These are phyloP conservation scores for Triplophysa siluroides DNA, from an alignment of 2,113 vertebrate species.

Conservation along the genomic window DNA sequence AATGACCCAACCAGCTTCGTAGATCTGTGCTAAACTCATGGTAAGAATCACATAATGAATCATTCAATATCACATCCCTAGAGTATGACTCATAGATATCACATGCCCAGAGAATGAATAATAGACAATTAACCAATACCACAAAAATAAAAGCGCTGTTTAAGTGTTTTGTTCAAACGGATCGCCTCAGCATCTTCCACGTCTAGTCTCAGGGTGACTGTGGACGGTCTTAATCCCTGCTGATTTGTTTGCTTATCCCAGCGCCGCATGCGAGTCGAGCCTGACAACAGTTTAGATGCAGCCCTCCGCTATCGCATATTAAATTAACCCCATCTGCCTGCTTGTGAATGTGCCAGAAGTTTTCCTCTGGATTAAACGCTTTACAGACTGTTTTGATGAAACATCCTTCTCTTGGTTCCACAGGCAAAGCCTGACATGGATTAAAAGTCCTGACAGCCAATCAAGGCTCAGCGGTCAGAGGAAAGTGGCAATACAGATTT, in stretches of 20 bases:
- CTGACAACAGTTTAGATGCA: constrained; percentile 11
- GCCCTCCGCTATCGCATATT: constrained; percentile 4
- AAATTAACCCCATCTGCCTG: constrained; percentile 10
- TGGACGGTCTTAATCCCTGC: constrained; percentile 27
- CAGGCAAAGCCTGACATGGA: constrained; percentile 46
- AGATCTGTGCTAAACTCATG: not conserved
- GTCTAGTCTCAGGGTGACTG: constrained; percentile 14
- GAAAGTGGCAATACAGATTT: not conserved
- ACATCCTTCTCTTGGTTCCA: not conserved
- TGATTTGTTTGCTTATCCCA: constrained; percentile 36
- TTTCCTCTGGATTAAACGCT: constrained; percentile 30
- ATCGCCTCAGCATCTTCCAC: not conserved
- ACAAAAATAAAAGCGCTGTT: not conserved
- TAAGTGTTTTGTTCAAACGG: not conserved
- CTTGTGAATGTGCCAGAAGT: not conserved
- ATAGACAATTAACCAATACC: not conserved
- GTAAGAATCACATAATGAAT: not conserved
- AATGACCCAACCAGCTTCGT: not conserved
- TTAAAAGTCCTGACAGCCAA: constrained; percentile 24
- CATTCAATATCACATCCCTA: not conserved
- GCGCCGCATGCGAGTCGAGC: not conserved
- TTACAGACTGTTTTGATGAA: constrained; percentile 27
- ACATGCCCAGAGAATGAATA: not conserved
- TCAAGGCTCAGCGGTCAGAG: not conserved
- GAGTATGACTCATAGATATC: not conserved